phyloP scores from a whole-genome alignment of 2,797 vertebrate species.

The Sphenodon punctatus region DNA sequence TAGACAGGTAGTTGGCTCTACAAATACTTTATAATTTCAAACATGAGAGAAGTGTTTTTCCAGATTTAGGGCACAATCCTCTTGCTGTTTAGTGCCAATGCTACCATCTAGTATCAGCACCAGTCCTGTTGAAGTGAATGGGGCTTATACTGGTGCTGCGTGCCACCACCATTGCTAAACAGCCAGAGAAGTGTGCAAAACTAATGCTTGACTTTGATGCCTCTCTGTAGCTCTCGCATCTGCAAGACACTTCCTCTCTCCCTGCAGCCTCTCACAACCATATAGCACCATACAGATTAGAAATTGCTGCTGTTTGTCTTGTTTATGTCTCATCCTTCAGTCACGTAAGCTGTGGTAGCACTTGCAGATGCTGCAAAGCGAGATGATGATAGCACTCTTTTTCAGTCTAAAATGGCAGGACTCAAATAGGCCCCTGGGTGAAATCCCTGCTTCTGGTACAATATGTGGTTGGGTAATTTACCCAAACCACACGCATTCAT shows the following conservation, averaged over 20 bases:
- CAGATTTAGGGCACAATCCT: not conserved
- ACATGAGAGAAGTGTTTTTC: not conserved
- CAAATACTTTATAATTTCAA: conserved; percentile 14
- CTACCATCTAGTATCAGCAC: too few species aligned
- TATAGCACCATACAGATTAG: accelerated
- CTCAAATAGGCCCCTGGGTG: not conserved
- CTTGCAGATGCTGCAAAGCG: not conserved
- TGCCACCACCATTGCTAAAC: too few species aligned
- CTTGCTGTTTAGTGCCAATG: too few species aligned
- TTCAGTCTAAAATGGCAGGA: not conserved
- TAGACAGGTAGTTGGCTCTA: not conserved
- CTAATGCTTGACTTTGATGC: not conserved
- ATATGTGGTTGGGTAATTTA: not conserved
- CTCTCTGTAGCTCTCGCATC: not conserved
- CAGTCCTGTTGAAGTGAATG: too few species aligned
- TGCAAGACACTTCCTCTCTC: not conserved
- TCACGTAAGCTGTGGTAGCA: not conserved
- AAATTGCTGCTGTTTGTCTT: not conserved
- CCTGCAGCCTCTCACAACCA: not conserved
- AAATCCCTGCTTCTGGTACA: not conserved
- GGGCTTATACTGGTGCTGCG: too few species aligned
- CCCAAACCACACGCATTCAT: not conserved
- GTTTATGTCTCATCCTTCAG: not conserved
- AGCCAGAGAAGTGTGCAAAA: too few species aligned
- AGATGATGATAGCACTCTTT: not conserved